Percentiles rank a stretch among this genome's conserved stretches.
Conservation (phyloP, 53 echinoderm and acorn worm species). For the Stichopus horrens region DNA sequence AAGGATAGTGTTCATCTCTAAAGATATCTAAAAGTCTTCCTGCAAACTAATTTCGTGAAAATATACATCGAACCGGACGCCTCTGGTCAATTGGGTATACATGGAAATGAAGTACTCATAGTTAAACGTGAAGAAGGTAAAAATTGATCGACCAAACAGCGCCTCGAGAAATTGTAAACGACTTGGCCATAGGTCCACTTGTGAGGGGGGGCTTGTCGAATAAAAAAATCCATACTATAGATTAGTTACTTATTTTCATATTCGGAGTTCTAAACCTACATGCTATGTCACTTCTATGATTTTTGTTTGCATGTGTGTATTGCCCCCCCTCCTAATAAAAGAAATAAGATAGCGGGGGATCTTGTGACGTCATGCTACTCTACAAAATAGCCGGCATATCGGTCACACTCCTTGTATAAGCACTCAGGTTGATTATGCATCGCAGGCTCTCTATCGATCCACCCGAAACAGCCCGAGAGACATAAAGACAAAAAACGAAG, state of each 20-base stretch:
- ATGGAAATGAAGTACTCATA: constrained; percentile 11
- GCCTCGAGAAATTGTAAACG: background rate
- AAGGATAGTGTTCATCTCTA: too few species aligned
- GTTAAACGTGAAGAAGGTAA: background rate
- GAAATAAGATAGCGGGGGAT: background rate
- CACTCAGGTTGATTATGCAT: background rate
- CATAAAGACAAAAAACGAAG: too few species aligned
- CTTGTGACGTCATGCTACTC: background rate
- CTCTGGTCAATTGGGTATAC: background rate
- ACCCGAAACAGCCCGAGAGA: background rate
- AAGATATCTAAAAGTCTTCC: too few species aligned
- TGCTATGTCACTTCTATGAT: background rate
- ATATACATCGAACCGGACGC: constrained; percentile 5
- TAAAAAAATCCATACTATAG: constrained; percentile 21
- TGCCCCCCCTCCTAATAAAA: background rate
- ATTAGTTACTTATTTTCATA: constrained; percentile 35
- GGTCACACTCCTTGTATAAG: background rate
- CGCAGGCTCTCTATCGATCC: background rate
- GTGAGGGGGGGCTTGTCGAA: background rate
- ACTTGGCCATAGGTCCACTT: background rate
- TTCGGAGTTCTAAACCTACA: background rate
- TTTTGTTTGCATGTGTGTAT: background rate
- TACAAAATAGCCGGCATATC: background rate
- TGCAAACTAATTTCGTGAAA: background rate
- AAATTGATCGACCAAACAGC: constrained; percentile 7